These are phyloP conservation scores for Eurytoma californica DNA, from an alignment of 2,888 invertebrate species.

Conservation along the genomic window DNA sequence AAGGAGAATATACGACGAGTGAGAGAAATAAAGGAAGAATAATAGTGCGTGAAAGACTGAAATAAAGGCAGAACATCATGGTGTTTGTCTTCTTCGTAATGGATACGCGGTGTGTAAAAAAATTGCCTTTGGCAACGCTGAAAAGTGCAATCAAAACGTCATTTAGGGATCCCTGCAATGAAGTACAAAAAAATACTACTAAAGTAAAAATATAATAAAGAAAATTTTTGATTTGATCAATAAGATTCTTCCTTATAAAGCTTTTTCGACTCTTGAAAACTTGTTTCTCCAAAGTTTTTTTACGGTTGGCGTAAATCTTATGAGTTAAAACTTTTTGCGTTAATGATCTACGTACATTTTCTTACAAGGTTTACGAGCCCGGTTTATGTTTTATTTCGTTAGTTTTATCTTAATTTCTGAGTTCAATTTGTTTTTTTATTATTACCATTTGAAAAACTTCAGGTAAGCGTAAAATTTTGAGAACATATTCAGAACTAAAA, in stretches of 20 bases:
- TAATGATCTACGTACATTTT: slow-evolving; percentile 43
- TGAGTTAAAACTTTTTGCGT: slow-evolving; percentile 32
- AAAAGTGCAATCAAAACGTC: slow-evolving; percentile 11
- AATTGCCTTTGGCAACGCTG: not conserved
- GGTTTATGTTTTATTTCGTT: slow-evolving; percentile 33
- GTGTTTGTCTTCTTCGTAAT: slow-evolving; percentile 28
- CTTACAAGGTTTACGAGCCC: slow-evolving; percentile 29
- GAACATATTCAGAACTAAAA: too few species aligned
- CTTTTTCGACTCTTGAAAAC: not conserved
- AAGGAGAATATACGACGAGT: slow-evolving; percentile 24
- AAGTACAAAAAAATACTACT: not conserved
- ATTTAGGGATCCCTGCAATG: not conserved
- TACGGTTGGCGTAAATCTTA: slow-evolving; percentile 41
- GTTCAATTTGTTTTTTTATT: not conserved
- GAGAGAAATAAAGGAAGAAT: slow-evolving; percentile 39
- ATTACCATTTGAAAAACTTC: too few species aligned
- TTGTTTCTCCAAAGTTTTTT: slow-evolving; percentile 28
- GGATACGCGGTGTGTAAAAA: slow-evolving; percentile 15
- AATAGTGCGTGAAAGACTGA: slow-evolving; percentile 34
- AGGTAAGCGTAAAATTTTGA: too few species aligned
- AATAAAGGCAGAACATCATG: slow-evolving; percentile 4
- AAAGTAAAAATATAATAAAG: not conserved
- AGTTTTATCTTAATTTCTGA: not conserved
- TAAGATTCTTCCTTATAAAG: slow-evolving; percentile 20
- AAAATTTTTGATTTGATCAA: not conserved